phyloP scores from a whole-genome alignment of 2,113 vertebrate genomes.

The Triplophysa dalaica region DNA sequence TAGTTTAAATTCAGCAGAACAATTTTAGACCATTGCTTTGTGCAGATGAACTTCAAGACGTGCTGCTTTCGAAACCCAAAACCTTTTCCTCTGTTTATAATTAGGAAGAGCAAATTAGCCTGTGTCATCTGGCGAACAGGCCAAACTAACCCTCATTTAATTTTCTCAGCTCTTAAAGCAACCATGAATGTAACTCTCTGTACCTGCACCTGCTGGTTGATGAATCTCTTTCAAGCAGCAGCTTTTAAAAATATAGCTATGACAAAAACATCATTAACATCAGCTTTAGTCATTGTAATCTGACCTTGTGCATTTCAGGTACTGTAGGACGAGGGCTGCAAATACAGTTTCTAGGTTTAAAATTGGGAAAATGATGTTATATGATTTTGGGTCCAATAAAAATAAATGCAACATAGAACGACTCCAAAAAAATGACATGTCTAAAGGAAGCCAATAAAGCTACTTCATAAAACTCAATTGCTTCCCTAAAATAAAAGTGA shows the following conservation, averaged over 20 bases:
- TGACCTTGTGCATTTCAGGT: too few species aligned
- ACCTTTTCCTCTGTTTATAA: constrained; percentile 35
- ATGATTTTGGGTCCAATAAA: too few species aligned
- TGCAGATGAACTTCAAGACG: constrained; percentile 12
- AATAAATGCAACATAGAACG: too few species aligned
- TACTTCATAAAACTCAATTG: not conserved
- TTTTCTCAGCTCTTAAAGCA: not conserved
- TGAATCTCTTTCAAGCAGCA: not conserved
- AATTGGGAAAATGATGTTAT: too few species aligned
- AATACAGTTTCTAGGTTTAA: too few species aligned
- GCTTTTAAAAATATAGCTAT: not conserved
- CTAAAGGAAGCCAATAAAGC: not conserved
- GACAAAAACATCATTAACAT: not conserved
- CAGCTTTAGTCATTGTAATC: too few species aligned
- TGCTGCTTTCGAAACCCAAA: constrained; percentile 15
- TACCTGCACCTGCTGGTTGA: not conserved
- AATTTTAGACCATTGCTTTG: not conserved
- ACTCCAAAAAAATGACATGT: too few species aligned
- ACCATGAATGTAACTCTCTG: not conserved
- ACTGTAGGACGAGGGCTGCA: too few species aligned
- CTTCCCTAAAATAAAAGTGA: not conserved
- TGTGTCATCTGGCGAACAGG: not conserved
- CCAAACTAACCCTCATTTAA: not conserved
- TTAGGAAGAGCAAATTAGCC: constrained; percentile 25
- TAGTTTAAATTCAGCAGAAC: constrained; percentile 23